Conservation (phyloP, 2,797 vertebrate genomes). For the Agapornis canus region DNA sequence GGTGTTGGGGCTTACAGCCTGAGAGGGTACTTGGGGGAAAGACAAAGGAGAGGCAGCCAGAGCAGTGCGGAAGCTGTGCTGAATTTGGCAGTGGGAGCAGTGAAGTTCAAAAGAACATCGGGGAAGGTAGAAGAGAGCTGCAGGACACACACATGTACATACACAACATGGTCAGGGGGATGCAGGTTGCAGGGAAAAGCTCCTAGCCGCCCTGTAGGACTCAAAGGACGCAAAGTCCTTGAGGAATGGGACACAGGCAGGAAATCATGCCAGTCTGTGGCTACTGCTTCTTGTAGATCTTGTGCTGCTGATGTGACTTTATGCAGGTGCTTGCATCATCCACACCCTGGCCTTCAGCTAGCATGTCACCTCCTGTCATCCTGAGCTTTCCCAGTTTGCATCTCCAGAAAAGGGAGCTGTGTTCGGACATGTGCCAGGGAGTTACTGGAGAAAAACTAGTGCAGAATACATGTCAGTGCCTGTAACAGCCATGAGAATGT, state of each 20-base stretch:
- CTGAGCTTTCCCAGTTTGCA: not conserved
- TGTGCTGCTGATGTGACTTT: not conserved
- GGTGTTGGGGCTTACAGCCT: not conserved
- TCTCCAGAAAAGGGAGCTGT: not conserved
- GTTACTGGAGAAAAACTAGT: not conserved
- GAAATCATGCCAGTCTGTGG: fast-evolving
- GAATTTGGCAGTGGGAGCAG: not conserved
- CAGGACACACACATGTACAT: fast-evolving
- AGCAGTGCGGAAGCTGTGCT: not conserved
- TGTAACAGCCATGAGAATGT: not conserved
- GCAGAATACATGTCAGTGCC: fast-evolving
- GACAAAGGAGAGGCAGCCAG: not conserved
- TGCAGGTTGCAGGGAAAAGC: not conserved
- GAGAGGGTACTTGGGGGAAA: not conserved
- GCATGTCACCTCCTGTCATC: fast-evolving
- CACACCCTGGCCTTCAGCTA: fast-evolving
- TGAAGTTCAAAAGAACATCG: not conserved
- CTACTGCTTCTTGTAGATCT: not conserved
- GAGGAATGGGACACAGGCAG: not conserved
- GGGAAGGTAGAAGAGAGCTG: not conserved
- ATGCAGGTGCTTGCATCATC: not conserved
- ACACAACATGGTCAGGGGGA: fast-evolving
- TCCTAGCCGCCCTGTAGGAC: not conserved
- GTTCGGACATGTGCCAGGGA: not conserved
- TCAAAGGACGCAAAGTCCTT: fast-evolving